Conservation (phyloP, 35 echinoderm and acorn worm species). For the Heliocidaris erythrogramma region DNA sequence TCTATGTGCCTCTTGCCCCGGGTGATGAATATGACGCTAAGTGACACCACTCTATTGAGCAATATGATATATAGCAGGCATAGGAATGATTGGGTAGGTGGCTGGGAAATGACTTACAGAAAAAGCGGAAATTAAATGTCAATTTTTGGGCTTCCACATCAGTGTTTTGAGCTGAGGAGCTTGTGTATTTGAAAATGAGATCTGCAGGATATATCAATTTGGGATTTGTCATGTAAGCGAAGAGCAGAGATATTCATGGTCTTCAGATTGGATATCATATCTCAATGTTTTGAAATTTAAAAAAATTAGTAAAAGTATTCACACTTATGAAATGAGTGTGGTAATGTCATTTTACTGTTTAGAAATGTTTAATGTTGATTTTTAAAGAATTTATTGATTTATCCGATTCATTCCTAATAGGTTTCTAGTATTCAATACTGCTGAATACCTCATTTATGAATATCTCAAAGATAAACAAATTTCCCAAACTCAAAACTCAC, state of each 20-base stretch:
- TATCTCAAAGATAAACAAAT: no score
- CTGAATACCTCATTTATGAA: no score
- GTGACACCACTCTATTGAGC: slow-evolving; percentile 9
- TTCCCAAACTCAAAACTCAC: no score
- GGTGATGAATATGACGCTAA: slow-evolving; percentile 11
- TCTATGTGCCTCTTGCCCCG: neutral
- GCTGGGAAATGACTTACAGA: neutral
- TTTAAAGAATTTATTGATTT: no score
- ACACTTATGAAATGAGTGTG: neutral
- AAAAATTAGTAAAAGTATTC: neutral
- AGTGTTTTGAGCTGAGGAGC: neutral
- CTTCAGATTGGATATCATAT: neutral
- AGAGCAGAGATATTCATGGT: neutral
- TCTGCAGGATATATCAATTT: neutral
- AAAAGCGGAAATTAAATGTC: slow-evolving; percentile 12
- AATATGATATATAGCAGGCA: neutral
- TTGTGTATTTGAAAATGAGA: neutral
- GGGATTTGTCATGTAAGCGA: neutral
- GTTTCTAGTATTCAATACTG: no score
- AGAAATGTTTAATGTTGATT: no score
- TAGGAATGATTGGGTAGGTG: neutral
- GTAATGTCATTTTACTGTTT: no score
- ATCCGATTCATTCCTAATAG: no score
- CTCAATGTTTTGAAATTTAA: neutral
- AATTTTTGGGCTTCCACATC: neutral